These are phyloP conservation scores for Meleagris gallopavo DNA, from an alignment of 2,113 vertebrate genomes.

Conservation along the genomic window DNA sequence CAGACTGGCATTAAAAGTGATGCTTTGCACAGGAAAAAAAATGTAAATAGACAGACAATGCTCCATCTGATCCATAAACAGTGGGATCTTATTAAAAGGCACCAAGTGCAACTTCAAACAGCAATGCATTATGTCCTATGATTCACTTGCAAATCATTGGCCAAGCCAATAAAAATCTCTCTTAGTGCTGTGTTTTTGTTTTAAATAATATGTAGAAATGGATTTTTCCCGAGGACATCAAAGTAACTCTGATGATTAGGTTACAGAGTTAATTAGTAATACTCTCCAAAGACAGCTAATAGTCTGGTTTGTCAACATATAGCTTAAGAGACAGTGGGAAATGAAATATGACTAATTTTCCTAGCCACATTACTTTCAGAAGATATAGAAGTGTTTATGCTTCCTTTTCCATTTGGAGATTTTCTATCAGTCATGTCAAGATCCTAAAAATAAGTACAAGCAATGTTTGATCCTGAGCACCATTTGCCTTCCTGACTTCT, in stretches of 20 bases:
- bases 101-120: conserved; percentile 22
- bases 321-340: not conserved
- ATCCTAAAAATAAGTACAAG: not conserved
- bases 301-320: not conserved
- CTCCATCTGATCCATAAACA: conserved; percentile 49
- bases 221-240: conserved; percentile 3
- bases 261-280: conserved; percentile 36
- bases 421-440: not conserved
- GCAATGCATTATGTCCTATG: not conserved
- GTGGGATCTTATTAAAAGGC: conserved; percentile 9
- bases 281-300: not conserved
- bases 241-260: not conserved
- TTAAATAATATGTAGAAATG: not conserved
- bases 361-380: not conserved
- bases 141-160: conserved; percentile 4
- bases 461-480: not conserved
- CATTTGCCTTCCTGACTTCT: not conserved
- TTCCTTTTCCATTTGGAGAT: not conserved
- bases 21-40: not conserved
- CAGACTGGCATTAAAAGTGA: conserved; percentile 32
- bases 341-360: not conserved
- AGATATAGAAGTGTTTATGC: not conserved
- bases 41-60: conserved; percentile 60
- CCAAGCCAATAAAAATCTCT: not conserved
- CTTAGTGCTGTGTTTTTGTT: not conserved